A percentile compares a stretch with the other conserved stretches of the same genome.
Conservation (phyloP, 2,888 invertebrate species). For the Mythimna ferrago region DNA sequence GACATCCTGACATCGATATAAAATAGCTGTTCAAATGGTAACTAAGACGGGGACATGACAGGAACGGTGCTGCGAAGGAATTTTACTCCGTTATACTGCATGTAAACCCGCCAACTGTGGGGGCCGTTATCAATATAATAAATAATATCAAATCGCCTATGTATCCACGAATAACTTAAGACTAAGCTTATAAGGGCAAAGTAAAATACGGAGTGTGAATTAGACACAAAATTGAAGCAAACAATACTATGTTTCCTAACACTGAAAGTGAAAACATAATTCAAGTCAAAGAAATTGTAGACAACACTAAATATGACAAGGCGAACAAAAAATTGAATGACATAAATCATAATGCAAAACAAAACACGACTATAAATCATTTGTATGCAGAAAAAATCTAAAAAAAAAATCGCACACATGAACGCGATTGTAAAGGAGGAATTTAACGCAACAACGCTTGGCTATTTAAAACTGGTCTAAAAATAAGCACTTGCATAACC, state of each 20-base stretch:
- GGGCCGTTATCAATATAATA: constrained; percentile 72
- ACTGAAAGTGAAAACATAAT: constrained; percentile 21
- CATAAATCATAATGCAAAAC: constrained; percentile 17
- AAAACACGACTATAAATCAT: not conserved
- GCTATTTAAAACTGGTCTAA: constrained; percentile 46
- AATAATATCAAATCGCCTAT: constrained; percentile 71
- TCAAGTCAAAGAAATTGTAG: constrained; percentile 13
- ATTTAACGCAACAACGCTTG: constrained; percentile 28
- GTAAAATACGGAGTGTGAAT: constrained; percentile 46
- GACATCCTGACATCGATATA: constrained; percentile 67
- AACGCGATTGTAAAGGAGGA: constrained; percentile 39
- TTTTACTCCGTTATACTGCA: constrained; percentile 81
- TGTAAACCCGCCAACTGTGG: constrained; percentile 73
- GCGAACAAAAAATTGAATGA: constrained; percentile 7
- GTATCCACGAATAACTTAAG: constrained; percentile 64
- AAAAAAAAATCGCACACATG: constrained; percentile 36
- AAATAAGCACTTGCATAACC: constrained; percentile 57
- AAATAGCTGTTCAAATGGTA: constrained; percentile 77
- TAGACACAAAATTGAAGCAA: constrained; percentile 35
- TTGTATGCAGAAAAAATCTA: constrained; percentile 8
- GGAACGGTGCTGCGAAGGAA: constrained; percentile 78
- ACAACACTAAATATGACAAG: constrained; percentile 18
- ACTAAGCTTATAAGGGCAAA: constrained; percentile 44
- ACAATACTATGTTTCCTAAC: constrained; percentile 37
- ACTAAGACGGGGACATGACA: constrained; percentile 82